Percentiles rank a stretch among this genome's conserved stretches.
phyloP scores from a whole-genome alignment of 1,140 invertebrate genomes.

The Lepidurus apus region DNA sequence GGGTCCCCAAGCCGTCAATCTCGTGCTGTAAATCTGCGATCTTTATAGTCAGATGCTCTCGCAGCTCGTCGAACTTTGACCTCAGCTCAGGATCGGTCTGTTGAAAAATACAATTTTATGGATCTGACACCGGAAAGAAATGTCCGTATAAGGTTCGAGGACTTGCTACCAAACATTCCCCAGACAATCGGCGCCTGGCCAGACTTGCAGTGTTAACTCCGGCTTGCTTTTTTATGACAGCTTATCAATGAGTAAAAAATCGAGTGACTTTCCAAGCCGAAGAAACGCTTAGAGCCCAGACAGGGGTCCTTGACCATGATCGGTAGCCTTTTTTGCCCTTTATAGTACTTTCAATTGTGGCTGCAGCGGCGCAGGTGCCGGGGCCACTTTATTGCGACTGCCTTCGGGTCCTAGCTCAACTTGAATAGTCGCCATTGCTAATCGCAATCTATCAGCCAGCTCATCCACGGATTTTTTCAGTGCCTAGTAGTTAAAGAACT shows the following conservation, averaged over 20 bases:
- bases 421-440: constrained; percentile 1
- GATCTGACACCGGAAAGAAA: too few relatives aligned
- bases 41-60: not conserved
- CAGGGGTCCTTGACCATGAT: too few relatives aligned
- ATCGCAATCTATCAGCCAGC: constrained; percentile 2
- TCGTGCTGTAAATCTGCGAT: constrained; percentile 21
- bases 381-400: not conserved
- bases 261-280: not conserved
- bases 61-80: not conserved
- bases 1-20: constrained; percentile 3
- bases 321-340: not conserved
- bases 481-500: not conserved
- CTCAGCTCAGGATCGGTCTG: constrained; percentile 8
- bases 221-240: too few relatives aligned
- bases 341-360: not conserved
- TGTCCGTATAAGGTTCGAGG: too few relatives aligned
- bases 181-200: too few relatives aligned
- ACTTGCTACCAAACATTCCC: too few relatives aligned
- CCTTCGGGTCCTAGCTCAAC: constrained; percentile 16
- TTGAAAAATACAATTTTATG: not conserved
- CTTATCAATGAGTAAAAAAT: not conserved
- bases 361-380: not conserved
- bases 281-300: not conserved
- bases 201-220: too few relatives aligned
- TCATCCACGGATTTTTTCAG: not conserved